A percentile compares a stretch with the other conserved stretches of the same genome.
Conservation (phyloP, 2,797 vertebrate species). For the Girardinus metallicus region DNA sequence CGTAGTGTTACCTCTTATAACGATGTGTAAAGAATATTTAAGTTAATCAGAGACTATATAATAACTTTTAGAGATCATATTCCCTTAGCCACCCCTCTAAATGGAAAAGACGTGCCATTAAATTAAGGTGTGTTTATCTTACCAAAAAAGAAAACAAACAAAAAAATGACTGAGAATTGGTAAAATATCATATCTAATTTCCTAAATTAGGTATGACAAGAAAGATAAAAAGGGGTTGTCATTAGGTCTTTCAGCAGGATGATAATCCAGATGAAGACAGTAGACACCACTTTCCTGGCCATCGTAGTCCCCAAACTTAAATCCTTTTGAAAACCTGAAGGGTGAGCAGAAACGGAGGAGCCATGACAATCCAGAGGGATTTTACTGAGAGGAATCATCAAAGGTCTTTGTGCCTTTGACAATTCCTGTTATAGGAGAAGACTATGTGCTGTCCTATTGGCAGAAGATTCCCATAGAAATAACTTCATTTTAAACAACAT, state of each 20-base stretch:
- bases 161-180: neutral
- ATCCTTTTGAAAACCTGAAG: neutral
- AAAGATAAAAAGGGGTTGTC: neutral
- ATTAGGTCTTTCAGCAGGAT: neutral
- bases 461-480: neutral
- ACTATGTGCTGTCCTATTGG: neutral
- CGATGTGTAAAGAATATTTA: neutral
- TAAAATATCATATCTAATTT: neutral
- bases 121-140: neutral
- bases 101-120: neutral
- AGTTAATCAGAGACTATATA: neutral
- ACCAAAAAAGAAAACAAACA: too few species aligned
- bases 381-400: neutral
- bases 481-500: neutral
- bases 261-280: neutral
- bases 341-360: neutral
- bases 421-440: neutral
- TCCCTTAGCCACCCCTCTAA: neutral
- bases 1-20: neutral
- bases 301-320: neutral
- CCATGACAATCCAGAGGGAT: neutral
- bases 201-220: neutral
- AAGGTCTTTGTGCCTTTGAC: neutral
- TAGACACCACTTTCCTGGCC: neutral
- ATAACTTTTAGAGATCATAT: neutral